Evolutionary conservation across 2,888 invertebrate species (phyloP), one percentile per base, ranked within the genome.

Genomic region (Lacanobia wlatinum): DNA sequence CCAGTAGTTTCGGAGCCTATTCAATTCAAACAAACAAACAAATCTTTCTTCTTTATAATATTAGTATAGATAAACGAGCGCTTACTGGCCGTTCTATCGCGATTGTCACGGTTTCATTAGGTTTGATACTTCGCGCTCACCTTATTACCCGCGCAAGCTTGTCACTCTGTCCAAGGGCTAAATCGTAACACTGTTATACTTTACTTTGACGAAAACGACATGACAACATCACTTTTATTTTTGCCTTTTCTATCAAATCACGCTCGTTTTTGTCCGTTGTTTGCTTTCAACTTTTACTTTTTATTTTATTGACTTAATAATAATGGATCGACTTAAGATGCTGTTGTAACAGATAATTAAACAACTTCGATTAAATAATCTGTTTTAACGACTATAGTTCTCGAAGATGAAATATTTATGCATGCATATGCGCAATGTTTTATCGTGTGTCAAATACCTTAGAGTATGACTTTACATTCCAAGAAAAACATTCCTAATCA

Each of bases 131-230:
- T 14, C 40, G 3, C 40, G 12, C 52, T 18, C 21, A 10, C 52
- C 8, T 52, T 10, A 21, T 5, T 1, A 14, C 21, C 21, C 59
- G 59, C 40, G 40, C 7, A 40, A 59, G 59, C 40, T 40, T n/a
- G 3, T 40, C 21, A 40, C 59, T 14, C 1, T 40, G 40, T 21
- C 21, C 21, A 12, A 12, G 21, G 14, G 14, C 21, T 90, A 90
- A 91, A 86, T 76, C 82, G 79, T 81, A 86, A 64, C 70, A 83
- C 74, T 84, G 82, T 80, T 84, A 85, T 78, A 87, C 72, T 84
- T 86, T 78, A 71, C 65, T 63, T 83, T 75, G 76, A 60, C 70
- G 23, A 78, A 63, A 82, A 75, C 56, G 59, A 68, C 64, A 34
- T 70, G 64, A 48, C 83, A 52, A n/a, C 58, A 71, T 78, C 66